Evolutionary conservation across 1,140 invertebrate genomes (phyloP).

Genomic region (Drosophila kanapiae): DNA sequence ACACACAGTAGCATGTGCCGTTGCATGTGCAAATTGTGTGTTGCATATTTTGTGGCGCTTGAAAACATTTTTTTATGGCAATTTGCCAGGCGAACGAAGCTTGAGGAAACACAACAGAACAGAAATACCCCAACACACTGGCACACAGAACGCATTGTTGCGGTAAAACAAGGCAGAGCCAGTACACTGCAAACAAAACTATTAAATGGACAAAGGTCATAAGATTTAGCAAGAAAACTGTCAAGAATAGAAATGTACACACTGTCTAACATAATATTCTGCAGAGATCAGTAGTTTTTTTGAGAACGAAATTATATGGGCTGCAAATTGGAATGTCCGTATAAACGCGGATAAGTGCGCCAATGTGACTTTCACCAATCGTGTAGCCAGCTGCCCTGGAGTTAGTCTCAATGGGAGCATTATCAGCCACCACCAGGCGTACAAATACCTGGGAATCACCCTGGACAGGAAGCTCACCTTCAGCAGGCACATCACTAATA

Average conservation of each 20-base stretch:
- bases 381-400: too few relatives aligned
- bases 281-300: too few relatives aligned
- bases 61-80: conserved; percentile 76
- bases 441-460: too few relatives aligned
- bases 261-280: background rate
- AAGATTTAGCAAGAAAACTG: background rate
- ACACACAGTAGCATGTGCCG: conserved; percentile 16
- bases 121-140: conserved; percentile 30
- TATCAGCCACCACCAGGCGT: too few relatives aligned
- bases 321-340: too few relatives aligned
- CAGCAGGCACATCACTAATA: too few relatives aligned
- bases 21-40: conserved; percentile 68
- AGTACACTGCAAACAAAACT: background rate
- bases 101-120: conserved; percentile 44
- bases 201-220: background rate
- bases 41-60: conserved; percentile 80
- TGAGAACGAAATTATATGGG: too few relatives aligned
- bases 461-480: too few relatives aligned
- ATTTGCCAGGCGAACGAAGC: conserved; percentile 72
- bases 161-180: conserved; percentile 38
- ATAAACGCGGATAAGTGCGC: too few relatives aligned
- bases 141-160: conserved; percentile 35
- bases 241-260: background rate
- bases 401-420: too few relatives aligned
- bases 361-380: too few relatives aligned